Evolutionary conservation across 2,888 invertebrate species (phyloP).

Genomic region (Agapostemon virescens): DNA sequence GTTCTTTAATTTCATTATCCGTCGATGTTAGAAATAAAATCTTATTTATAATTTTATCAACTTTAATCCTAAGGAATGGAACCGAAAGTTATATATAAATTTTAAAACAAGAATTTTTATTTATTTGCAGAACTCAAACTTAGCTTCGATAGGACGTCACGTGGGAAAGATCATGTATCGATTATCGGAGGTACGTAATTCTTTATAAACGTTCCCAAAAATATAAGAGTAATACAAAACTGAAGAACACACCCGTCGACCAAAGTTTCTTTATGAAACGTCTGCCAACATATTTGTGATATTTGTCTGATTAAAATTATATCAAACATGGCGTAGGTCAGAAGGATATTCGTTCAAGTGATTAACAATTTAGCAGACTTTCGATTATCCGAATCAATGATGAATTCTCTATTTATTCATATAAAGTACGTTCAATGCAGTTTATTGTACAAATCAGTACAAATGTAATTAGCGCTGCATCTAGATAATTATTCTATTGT

Average conservation of each 20-base stretch:
- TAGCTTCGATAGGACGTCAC: slow-evolving; percentile 81
- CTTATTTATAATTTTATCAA: neutral
- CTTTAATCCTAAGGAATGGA: neutral
- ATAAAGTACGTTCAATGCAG: too few relatives aligned
- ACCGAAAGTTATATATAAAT: neutral
- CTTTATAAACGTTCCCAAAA: neutral
- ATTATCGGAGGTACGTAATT: slow-evolving; percentile 82
- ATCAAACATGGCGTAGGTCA: neutral
- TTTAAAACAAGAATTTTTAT: neutral
- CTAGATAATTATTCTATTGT: neutral
- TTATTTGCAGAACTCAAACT: slow-evolving; percentile 82
- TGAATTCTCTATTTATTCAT: too few relatives aligned
- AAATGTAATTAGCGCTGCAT: neutral
- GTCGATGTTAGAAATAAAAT: too few relatives aligned
- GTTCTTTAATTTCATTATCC: too few relatives aligned
- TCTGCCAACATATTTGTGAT: neutral
- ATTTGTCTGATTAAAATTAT: neutral
- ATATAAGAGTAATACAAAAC: neutral
- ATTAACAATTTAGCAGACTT: too few relatives aligned
- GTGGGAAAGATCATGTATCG: slow-evolving; percentile 82
- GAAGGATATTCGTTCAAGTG: too few relatives aligned
- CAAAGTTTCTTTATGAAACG: neutral
- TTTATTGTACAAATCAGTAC: neutral
- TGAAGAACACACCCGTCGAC: neutral
- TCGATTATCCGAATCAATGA: too few relatives aligned